A percentile compares a stretch with the other conserved stretches of the same genome.
Conservation (phyloP, 2,113 vertebrate species). For the Bostrychus sinensis region DNA sequence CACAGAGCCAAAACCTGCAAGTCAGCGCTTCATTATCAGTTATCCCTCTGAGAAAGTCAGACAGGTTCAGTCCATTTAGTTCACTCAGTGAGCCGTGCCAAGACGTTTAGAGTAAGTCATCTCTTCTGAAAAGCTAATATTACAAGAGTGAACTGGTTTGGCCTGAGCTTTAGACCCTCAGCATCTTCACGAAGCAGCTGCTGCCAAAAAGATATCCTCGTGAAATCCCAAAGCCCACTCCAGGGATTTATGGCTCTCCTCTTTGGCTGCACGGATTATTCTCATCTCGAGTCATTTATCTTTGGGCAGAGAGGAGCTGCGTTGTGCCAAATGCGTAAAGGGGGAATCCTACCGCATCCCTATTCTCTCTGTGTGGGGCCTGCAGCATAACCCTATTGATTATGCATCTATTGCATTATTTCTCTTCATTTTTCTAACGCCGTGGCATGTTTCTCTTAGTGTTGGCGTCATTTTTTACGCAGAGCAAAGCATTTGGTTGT, state of each 20-base stretch:
- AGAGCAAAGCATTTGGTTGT: conserved; percentile 5
- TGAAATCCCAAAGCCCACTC: conserved; percentile 20
- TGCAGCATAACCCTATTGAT: conserved; percentile 28
- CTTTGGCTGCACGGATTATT: not conserved
- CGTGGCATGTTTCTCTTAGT: conserved; percentile 36
- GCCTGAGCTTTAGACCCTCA: conserved; percentile 28
- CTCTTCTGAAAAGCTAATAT: conserved; percentile 7
- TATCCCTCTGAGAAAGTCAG: not conserved
- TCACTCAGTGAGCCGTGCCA: not conserved
- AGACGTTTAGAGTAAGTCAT: not conserved
- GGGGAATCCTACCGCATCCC: not conserved
- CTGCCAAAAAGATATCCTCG: conserved; percentile 25
- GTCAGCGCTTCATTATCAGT: not conserved
- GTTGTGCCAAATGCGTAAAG: not conserved
- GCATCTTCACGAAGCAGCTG: conserved; percentile 44
- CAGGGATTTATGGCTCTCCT: conserved; percentile 19
- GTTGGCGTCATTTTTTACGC: conserved; percentile 57
- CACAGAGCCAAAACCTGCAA: not conserved
- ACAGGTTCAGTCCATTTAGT: not conserved
- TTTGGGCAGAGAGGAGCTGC: not conserved
- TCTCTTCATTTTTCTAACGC: conserved; percentile 49
- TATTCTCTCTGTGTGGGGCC: conserved; percentile 44
- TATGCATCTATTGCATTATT: conserved; percentile 18
- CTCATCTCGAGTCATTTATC: conserved; percentile 14
- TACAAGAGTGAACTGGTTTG: conserved; percentile 21